Evolutionary conservation across 2,888 invertebrate species (phyloP).

Genomic region (Ypsolopha sequella): DNA sequence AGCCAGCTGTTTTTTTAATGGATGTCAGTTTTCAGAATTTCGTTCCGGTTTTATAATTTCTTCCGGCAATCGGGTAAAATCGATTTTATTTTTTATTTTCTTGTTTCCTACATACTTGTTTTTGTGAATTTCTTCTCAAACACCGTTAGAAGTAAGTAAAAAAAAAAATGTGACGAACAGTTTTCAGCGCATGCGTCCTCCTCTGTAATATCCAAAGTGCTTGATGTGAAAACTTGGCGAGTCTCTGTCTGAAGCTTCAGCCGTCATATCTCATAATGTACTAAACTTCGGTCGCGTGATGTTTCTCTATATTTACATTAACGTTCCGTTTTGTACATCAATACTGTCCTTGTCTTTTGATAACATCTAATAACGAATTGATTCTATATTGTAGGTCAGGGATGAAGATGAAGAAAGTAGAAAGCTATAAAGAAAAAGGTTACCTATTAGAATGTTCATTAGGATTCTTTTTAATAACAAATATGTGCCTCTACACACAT

Average conservation of each 20-base stretch:
- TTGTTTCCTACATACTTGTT: not conserved
- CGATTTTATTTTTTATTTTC: not conserved
- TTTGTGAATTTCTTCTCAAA: not conserved
- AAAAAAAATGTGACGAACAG: not conserved
- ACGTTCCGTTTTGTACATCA: too few species aligned
- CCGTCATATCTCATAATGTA: too few species aligned
- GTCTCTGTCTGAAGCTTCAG: not conserved
- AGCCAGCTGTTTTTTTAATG: not conserved
- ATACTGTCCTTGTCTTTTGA: too few species aligned
- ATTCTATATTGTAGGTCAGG: too few species aligned
- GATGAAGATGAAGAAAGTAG: too few species aligned
- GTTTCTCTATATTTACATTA: too few species aligned
- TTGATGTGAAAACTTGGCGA: slow-evolving; percentile 4
- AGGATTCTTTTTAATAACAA: too few species aligned
- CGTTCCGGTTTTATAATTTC: not conserved
- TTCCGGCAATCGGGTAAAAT: not conserved
- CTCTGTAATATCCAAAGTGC: not conserved
- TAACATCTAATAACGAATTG: too few species aligned
- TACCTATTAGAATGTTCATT: too few species aligned
- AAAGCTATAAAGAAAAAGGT: too few species aligned
- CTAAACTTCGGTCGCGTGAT: too few species aligned
- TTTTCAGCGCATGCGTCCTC: slow-evolving; percentile 2
- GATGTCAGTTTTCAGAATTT: not conserved
- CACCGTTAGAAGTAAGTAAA: not conserved
- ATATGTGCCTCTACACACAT: too few species aligned